Base-by-base conservation (phyloP, 2,113 vertebrate species). In the Cheilinus undulatus region DNA sequence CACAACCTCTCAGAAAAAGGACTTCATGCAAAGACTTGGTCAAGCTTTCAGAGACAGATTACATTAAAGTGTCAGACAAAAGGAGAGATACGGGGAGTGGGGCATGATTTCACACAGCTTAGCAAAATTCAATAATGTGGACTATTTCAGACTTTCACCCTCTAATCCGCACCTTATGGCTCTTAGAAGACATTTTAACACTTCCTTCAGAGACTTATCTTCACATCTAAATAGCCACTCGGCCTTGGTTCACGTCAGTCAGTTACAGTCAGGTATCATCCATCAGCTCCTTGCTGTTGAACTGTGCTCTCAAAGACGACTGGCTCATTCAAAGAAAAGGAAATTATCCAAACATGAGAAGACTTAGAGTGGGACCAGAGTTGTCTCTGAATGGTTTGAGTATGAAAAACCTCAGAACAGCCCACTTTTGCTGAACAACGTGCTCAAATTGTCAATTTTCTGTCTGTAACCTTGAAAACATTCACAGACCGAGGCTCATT, bases 11-110 rank as follows among this genome's bases (percentile, higher is more conserved):
- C 73, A 48, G 48, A 27, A 38, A 27, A 32, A 38, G 53, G 62
- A 57, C 69, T 80, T 72, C 52, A 82, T 83, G 72, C 58, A 72
- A 64, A 52, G 76, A 62, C 68, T 69, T 40, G 2, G 45, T 45
- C 46, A 51, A 73, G 64, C 58, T 66, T 72, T 82, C 66, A 36
- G 57, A 78, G 78, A 67, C 48, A 80, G 68, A 83, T 81, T 67
- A 78, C 67, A 81, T 32, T 56, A 61, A 80, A 45, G 36, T 70
- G 51, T 6, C 11, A 65, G 68, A 84, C 76, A 71, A 76, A 40
- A 24, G 69, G 2, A 32, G 57, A 53, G 6, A 27, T 54, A 23
- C 45, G 66, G 42, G 66, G 62, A 78, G 42, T 40, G 9, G 68
- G 17, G 27, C 14, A 34, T 30, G 69, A 57, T 73, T 79, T 78